These are phyloP conservation scores for Ciconia maguari DNA, from an alignment of 2,113 vertebrate species.

Conservation along the genomic window DNA sequence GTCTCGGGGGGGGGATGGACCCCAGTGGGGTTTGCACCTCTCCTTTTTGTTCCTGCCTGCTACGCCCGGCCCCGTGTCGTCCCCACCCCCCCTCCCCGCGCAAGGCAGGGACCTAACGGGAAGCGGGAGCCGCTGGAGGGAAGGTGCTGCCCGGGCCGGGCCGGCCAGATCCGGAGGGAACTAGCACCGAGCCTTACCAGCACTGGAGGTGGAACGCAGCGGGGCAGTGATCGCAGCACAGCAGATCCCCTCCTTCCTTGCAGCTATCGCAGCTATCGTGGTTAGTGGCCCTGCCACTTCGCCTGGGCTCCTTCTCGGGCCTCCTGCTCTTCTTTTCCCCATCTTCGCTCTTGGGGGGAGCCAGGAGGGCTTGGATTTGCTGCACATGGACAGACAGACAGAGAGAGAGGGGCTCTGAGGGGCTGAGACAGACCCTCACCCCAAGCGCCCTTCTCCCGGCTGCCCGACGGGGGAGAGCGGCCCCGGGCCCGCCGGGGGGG, in stretches of 20 bases:
- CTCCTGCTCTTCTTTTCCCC: constrained; percentile 88
- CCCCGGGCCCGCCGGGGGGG: background rate
- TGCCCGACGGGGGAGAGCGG: background rate
- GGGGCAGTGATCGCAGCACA: constrained; percentile 95
- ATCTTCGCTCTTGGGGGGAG: constrained; percentile 92
- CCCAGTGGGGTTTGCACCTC: background rate
- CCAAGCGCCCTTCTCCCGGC: background rate
- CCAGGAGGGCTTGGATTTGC: constrained; percentile 95
- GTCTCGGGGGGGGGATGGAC: background rate
- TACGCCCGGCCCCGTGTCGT: background rate
- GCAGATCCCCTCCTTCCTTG: constrained; percentile 92
- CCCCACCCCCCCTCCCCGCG: background rate
- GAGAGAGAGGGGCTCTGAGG: background rate
- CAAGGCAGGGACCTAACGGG: background rate
- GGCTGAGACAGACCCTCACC: constrained; percentile 18
- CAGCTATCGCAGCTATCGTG: constrained; percentile 97
- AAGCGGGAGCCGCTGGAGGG: background rate
- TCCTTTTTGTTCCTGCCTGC: constrained; percentile 4
- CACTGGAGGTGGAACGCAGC: constrained; percentile 96
- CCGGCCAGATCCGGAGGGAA: background rate
- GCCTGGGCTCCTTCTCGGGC: constrained; percentile 88
- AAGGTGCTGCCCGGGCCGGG: background rate
- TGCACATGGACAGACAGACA: constrained; percentile 60
- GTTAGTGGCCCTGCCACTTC: constrained; percentile 93
- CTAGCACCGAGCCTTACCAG: constrained; percentile 81